Evolutionary conservation across 2,797 vertebrate species (phyloP).

Genomic region (Tokudaia tokunoshimensis): DNA sequence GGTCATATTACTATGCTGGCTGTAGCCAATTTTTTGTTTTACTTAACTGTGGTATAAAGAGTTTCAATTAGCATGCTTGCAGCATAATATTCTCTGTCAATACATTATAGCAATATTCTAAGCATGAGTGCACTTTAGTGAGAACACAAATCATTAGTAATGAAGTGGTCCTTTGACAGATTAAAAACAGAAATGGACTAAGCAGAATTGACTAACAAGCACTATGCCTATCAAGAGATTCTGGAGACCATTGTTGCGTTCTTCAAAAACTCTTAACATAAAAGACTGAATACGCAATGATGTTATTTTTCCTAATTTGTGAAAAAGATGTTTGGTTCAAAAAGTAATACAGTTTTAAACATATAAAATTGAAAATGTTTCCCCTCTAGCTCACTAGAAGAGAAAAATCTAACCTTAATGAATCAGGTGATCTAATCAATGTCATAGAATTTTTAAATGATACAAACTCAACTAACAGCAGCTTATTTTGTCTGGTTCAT

Average conservation of each 20-base stretch:
- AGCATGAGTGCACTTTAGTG: slow-evolving; percentile 77
- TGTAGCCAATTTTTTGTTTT: slow-evolving; percentile 74
- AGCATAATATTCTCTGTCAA: slow-evolving; percentile 79
- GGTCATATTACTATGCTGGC: slow-evolving; percentile 47
- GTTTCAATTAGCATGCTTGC: slow-evolving; percentile 79
- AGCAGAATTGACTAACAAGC: slow-evolving; percentile 25
- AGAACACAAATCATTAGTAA: slow-evolving; percentile 80
- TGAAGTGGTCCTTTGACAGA: slow-evolving; percentile 74
- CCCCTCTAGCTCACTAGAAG: background rate
- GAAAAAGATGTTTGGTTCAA: slow-evolving; percentile 10
- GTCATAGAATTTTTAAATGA: background rate
- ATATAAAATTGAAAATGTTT: background rate
- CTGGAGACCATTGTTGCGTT: background rate
- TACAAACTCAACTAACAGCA: background rate
- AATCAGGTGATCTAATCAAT: background rate
- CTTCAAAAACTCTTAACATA: background rate
- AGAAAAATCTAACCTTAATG: background rate
- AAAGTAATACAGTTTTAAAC: background rate
- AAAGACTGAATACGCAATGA: background rate
- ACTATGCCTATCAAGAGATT: slow-evolving; percentile 50
- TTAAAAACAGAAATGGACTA: slow-evolving; percentile 29
- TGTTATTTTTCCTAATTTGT: background rate
- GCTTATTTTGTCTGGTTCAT: background rate
- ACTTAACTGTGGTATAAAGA: slow-evolving; percentile 77
- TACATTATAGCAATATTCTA: slow-evolving; percentile 78